Percentiles rank a stretch among this genome's conserved stretches.
Conservation (phyloP, 2,888 invertebrate genomes). For the Nomada fabriciana region DNA sequence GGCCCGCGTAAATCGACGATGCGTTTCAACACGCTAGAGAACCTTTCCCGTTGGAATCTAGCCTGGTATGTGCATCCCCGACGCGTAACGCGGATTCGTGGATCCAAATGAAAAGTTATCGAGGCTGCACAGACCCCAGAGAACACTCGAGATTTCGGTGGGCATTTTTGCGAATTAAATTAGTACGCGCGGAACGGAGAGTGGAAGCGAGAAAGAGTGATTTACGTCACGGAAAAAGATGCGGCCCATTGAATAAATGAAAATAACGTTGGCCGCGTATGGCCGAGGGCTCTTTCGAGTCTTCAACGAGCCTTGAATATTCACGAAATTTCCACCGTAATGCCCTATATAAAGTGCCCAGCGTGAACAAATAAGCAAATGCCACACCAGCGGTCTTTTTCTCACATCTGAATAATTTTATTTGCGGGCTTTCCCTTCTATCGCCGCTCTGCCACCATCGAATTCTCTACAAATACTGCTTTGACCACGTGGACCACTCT, state of each 20-base stretch:
- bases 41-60: not conserved
- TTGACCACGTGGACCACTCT: too few relatives aligned
- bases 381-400: not conserved
- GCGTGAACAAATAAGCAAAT: constrained; percentile 11
- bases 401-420: not conserved
- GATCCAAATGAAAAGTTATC: constrained; percentile 31
- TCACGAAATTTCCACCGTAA: constrained; percentile 32
- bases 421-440: not conserved
- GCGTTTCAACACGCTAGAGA: constrained; percentile 6
- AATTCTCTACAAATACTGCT: not conserved
- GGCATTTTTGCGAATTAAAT: constrained; percentile 55
- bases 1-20: constrained; percentile 13
- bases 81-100: constrained; percentile 2
- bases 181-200: constrained; percentile 18
- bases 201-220: not conserved
- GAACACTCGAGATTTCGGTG: constrained; percentile 35
- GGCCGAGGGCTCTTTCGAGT: constrained; percentile 6
- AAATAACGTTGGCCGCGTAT: constrained; percentile 35
- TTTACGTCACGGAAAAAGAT: constrained; percentile 43
- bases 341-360: not conserved
- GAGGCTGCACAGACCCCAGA: constrained; percentile 17
- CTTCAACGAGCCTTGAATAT: constrained; percentile 34
- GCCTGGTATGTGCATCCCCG: not conserved
- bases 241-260: constrained; percentile 50
- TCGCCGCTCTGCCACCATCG: too few relatives aligned